Conservation (phyloP, 2,888 invertebrate species). For the Colletes collaris region DNA sequence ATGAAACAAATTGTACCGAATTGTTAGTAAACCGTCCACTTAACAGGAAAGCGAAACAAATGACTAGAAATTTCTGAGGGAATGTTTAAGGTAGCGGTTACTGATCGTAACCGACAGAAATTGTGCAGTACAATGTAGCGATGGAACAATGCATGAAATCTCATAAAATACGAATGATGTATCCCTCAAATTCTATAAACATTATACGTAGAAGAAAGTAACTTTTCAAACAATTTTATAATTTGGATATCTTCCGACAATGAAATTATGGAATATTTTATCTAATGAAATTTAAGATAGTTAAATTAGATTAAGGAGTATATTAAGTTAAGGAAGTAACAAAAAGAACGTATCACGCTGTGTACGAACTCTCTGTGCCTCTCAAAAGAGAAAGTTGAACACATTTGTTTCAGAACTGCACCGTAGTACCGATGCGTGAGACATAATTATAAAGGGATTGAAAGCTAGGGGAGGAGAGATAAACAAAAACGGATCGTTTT, state of each 20-base stretch:
- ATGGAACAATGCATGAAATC: background rate
- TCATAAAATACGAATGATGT: background rate
- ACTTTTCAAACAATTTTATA: background rate
- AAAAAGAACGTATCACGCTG: background rate
- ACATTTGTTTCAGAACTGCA: slow-evolving; percentile 38
- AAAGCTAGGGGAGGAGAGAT: slow-evolving; percentile 3
- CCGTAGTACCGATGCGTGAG: slow-evolving; percentile 13
- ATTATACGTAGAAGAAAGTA: background rate
- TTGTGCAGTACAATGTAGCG: background rate
- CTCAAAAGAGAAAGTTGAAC: slow-evolving; percentile 40
- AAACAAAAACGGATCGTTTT: slow-evolving; percentile 25
- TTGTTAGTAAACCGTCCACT: slow-evolving; percentile 6
- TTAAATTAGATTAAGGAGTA: background rate
- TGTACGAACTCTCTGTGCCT: slow-evolving; percentile 3
- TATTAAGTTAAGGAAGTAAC: background rate
- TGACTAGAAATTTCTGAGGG: background rate
- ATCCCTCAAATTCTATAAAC: background rate
- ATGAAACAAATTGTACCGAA: slow-evolving; percentile 30
- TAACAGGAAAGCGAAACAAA: background rate
- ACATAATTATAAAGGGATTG: slow-evolving; percentile 28
- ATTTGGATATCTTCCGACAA: background rate
- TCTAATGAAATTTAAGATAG: background rate
- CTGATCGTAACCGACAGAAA: background rate
- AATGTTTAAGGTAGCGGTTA: background rate
- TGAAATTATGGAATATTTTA: background rate